These are phyloP conservation scores for Temnothorax curvispinosus DNA, from an alignment of 1,140 invertebrate species.

Conservation along the genomic window DNA sequence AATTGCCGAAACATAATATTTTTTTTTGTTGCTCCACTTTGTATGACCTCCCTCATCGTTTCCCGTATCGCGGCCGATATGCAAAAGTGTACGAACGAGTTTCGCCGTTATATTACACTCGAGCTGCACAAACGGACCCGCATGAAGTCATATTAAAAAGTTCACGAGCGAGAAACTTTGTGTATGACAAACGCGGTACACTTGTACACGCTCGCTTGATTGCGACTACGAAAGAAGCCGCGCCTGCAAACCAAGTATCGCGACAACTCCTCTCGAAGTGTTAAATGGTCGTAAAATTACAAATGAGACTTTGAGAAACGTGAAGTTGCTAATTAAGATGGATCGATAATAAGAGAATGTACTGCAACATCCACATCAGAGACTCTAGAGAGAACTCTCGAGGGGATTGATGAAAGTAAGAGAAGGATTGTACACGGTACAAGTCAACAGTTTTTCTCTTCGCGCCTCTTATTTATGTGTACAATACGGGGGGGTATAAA, in stretches of 20 bases:
- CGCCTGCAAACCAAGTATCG: neutral
- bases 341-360: constrained; percentile 42
- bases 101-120: constrained; percentile 6
- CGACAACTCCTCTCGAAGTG: constrained; percentile 11
- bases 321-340: constrained; percentile 53
- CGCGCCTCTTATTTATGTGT: neutral
- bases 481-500: neutral
- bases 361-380: constrained; percentile 17
- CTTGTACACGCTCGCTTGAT: neutral
- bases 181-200: neutral
- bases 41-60: neutral
- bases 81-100: constrained; percentile 15
- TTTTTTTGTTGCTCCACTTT: constrained; percentile 10
- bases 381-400: constrained; percentile 5
- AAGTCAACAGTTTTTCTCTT: neutral
- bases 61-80: neutral
- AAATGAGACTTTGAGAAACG: constrained; percentile 20
- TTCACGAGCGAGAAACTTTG: neutral
- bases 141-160: constrained; percentile 39
- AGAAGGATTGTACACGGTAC: too few relatives aligned
- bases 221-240: constrained; percentile 26
- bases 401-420: constrained; percentile 14
- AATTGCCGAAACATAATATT: constrained; percentile 7
- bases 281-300: constrained; percentile 53
- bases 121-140: neutral